Percentiles rank a stretch among this genome's conserved stretches.
These are phyloP conservation scores for Oncorhynchus nerka DNA, from an alignment of 2,113 vertebrate species.

Conservation along the genomic window DNA sequence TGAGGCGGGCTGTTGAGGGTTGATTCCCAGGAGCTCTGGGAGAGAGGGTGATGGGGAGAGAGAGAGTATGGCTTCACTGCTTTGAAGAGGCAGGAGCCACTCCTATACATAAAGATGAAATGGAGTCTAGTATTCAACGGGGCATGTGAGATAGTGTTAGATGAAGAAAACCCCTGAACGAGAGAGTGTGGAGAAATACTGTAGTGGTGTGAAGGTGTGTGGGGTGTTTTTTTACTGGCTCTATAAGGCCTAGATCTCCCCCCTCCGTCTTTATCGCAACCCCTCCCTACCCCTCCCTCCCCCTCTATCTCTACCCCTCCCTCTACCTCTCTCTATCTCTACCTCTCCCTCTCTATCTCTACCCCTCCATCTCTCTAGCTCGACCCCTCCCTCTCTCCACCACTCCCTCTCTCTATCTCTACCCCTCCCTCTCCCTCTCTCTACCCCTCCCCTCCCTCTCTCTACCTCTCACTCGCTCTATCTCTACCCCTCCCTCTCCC, in stretches of 20 bases:
- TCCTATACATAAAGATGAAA: too few relatives aligned
- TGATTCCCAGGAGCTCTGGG: slow-evolving; percentile 29
- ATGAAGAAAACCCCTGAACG: too few relatives aligned
- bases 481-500: neutral
- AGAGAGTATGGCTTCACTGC: neutral
- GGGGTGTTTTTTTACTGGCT: too few relatives aligned
- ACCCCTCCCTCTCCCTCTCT: neutral
- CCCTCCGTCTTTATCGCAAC: neutral
- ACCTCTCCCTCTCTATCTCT: neutral
- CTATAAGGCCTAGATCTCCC: neutral
- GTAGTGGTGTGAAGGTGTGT: too few relatives aligned
- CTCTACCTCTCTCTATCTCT: neutral
- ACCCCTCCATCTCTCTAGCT: neutral
- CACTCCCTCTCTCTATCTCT: neutral
- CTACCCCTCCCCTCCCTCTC: neutral
- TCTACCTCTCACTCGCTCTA: neutral
- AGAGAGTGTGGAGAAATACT: too few relatives aligned
- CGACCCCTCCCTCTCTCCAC: slow-evolving; percentile 15
- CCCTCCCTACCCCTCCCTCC: slow-evolving; percentile 12
- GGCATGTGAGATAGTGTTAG: too few relatives aligned
- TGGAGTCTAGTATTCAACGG: too few relatives aligned
- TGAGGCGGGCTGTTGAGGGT: slow-evolving; percentile 30
- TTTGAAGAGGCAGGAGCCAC: too few relatives aligned
- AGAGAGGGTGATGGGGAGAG: neutral
- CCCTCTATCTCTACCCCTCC: too few relatives aligned